Evolutionary conservation across 2,888 invertebrate genomes (phyloP).

Genomic region (Caenorhabditis angaria): DNA sequence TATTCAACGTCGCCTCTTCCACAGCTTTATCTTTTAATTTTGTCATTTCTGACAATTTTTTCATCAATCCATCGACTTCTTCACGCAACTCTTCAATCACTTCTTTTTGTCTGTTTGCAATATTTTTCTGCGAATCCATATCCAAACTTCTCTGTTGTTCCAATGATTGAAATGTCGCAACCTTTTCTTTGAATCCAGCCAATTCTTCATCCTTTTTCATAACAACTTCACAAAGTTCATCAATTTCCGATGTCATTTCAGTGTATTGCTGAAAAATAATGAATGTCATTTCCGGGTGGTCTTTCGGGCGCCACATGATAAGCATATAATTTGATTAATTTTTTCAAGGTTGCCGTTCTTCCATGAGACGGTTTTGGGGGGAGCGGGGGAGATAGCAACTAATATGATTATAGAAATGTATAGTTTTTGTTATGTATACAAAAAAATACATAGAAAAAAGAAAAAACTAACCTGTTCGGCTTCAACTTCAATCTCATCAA

Average conservation of each 20-base stretch:
- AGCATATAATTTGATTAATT: background rate
- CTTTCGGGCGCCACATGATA: no score
- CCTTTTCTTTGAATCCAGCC: slow-evolving; percentile 37
- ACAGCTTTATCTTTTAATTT: slow-evolving; percentile 32
- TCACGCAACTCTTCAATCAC: slow-evolving; percentile 49
- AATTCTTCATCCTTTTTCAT: slow-evolving; percentile 46
- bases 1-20: slow-evolving; percentile 33
- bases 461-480: slow-evolving; percentile 47
- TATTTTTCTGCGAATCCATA: slow-evolving; percentile 38
- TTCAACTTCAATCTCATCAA: slow-evolving; percentile 54
- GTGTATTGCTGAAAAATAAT: slow-evolving; percentile 54
- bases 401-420: background rate
- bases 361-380: no score
- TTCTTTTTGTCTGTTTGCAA: slow-evolving; percentile 41
- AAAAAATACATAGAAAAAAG: slow-evolving; percentile 7
- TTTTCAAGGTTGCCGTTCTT: background rate
- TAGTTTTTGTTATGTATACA: background rate
- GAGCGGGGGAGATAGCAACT: slow-evolving; percentile 4
- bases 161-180: slow-evolving; percentile 21
- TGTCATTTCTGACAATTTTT: slow-evolving; percentile 27
- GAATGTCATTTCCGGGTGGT: background rate
- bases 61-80: slow-evolving; percentile 32
- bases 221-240: slow-evolving; percentile 47
- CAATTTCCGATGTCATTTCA: slow-evolving; percentile 50
- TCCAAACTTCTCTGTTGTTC: slow-evolving; percentile 34